Evolutionary conservation across 2,797 vertebrate genomes (phyloP).

Genomic region (Gallinago nigripennis): DNA sequence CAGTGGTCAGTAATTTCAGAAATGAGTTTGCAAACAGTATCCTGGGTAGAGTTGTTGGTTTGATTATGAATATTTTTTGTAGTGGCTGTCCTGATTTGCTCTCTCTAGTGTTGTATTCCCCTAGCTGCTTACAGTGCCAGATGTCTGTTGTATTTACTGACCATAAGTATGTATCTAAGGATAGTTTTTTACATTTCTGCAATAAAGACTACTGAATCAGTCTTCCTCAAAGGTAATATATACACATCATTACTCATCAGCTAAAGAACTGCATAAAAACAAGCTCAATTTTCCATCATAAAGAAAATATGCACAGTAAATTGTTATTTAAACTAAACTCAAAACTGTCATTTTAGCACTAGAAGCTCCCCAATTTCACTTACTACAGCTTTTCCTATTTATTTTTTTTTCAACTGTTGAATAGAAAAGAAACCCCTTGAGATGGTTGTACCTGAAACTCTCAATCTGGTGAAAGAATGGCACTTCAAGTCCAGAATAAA

Average conservation of each 20-base stretch:
- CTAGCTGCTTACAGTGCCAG: neutral
- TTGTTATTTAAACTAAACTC: neutral
- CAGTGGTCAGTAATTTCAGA: neutral
- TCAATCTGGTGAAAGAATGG: neutral
- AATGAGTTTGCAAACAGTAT: neutral
- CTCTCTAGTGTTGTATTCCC: neutral
- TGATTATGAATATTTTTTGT: neutral
- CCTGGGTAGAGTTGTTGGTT: fast-evolving
- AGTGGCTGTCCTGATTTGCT: neutral
- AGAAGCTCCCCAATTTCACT: neutral
- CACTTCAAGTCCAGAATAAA: neutral
- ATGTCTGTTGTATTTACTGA: neutral
- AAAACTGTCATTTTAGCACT: neutral
- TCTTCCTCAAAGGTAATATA: neutral
- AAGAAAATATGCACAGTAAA: neutral
- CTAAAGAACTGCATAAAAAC: neutral
- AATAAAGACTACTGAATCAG: neutral
- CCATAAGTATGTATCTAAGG: neutral
- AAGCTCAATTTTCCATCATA: neutral
- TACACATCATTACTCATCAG: neutral
- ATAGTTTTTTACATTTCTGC: neutral
- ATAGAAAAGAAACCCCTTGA: neutral
- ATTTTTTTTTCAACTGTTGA: neutral
- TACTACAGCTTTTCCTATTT: neutral
- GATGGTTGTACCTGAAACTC: neutral